Percentiles rank a stretch among this genome's conserved stretches.
phyloP scores from a whole-genome alignment of 2,888 invertebrate genomes.

The Tetragonula carbonaria region DNA sequence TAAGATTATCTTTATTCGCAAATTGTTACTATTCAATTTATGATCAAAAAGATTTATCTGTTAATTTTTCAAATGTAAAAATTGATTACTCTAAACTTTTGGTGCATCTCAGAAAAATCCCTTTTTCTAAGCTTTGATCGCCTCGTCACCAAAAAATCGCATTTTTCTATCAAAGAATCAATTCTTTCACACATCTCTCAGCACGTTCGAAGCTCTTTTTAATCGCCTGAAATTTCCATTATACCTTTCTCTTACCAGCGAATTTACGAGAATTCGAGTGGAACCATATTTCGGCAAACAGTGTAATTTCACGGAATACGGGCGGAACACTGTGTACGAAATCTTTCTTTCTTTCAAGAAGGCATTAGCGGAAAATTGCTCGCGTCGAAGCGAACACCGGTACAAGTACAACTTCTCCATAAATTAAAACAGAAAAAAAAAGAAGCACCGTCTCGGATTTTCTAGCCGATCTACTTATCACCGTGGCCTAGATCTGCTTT shows the following conservation, averaged over 20 bases:
- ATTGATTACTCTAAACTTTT: too few species aligned
- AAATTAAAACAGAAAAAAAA: slow-evolving; percentile 5
- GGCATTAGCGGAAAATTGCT: slow-evolving; percentile 47
- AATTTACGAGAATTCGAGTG: background rate
- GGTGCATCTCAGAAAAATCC: too few species aligned
- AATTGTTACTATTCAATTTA: too few species aligned
- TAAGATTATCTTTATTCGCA: too few species aligned
- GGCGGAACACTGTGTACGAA: background rate
- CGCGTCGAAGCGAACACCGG: slow-evolving; percentile 6
- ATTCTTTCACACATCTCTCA: too few species aligned
- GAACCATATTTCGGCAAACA: background rate
- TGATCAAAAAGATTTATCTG: too few species aligned
- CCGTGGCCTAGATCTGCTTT: slow-evolving; percentile 35
- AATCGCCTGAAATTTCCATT: background rate
- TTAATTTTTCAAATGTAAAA: too few species aligned
- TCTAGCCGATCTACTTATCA: slow-evolving; percentile 59
- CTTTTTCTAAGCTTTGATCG: too few species aligned
- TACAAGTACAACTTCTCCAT: slow-evolving; percentile 32
- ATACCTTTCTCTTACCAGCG: background rate
- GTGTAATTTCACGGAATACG: slow-evolving; percentile 42
- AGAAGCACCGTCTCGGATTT: slow-evolving; percentile 48
- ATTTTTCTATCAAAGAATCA: background rate
- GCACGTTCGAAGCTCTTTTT: background rate
- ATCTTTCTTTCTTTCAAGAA: slow-evolving; percentile 31
- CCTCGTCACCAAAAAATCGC: background rate